Evolutionary conservation across 1,140 invertebrate species (phyloP).

Genomic region (Drosophila erecta): DNA sequence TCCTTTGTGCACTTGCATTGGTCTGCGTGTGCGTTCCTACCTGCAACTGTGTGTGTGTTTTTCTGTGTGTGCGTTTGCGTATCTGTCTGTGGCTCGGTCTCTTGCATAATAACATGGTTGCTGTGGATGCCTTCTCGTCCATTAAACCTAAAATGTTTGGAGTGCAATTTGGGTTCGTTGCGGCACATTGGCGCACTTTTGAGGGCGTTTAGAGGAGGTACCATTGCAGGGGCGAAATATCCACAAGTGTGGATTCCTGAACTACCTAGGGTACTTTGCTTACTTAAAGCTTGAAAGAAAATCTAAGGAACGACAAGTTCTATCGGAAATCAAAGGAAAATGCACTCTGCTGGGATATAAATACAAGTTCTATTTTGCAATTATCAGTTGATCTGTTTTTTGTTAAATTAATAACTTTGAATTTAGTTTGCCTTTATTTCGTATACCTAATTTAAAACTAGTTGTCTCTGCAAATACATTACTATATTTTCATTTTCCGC

Average conservation of each 20-base stretch:
- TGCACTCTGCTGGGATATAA: too few relatives aligned
- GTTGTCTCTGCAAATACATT: too few relatives aligned
- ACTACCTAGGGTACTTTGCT: neutral
- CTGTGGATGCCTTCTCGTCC: slow-evolving; percentile 64
- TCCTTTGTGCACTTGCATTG: slow-evolving; percentile 54
- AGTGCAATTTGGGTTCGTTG: slow-evolving; percentile 63
- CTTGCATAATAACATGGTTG: slow-evolving; percentile 57
- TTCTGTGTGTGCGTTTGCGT: slow-evolving; percentile 1
- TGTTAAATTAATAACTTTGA: too few relatives aligned
- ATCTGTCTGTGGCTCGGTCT: slow-evolving; percentile 25
- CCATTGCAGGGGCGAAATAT: neutral
- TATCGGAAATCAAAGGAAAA: neutral
- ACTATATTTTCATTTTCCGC: too few relatives aligned
- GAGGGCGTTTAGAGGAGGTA: slow-evolving; percentile 1
- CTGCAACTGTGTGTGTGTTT: slow-evolving; percentile 8
- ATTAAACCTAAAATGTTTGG: slow-evolving; percentile 70
- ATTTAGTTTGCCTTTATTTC: too few relatives aligned
- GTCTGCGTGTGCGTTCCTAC: slow-evolving; percentile 12
- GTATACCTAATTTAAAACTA: too few relatives aligned
- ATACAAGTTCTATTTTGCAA: too few relatives aligned
- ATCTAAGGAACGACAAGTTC: neutral
- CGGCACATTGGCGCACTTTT: slow-evolving; percentile 41
- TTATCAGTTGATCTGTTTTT: too few relatives aligned
- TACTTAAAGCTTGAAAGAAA: neutral
- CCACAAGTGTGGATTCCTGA: slow-evolving; percentile 42